These are phyloP conservation scores for Isurus oxyrinchus DNA, from an alignment of 2,113 vertebrate species.

Conservation along the genomic window DNA sequence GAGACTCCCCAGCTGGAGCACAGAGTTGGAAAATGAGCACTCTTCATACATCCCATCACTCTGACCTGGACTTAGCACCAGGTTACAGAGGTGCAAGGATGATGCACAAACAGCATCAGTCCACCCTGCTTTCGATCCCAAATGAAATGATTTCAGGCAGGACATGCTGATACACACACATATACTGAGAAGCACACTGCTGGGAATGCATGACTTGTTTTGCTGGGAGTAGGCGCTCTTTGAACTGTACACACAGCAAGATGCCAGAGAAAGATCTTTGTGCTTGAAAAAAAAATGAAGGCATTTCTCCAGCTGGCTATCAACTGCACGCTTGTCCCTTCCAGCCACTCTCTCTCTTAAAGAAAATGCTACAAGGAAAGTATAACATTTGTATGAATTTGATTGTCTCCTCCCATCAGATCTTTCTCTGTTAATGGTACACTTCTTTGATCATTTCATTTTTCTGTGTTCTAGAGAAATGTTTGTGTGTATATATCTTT, in stretches of 20 bases:
- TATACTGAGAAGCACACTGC: neutral
- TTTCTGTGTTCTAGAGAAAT: neutral
- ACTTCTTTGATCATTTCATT: neutral
- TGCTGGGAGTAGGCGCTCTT: neutral
- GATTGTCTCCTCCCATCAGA: neutral
- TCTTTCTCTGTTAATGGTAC: neutral
- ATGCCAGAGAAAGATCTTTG: neutral
- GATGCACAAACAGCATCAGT: neutral
- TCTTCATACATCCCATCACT: neutral
- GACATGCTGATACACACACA: neutral
- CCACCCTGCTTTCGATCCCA: neutral
- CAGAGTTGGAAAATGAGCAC: neutral
- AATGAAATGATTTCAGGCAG: neutral
- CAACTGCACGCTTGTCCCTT: neutral
- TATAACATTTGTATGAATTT: neutral
- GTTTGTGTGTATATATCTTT: neutral
- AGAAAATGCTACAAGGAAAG: neutral
- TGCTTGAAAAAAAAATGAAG: neutral
- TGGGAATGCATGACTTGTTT: neutral
- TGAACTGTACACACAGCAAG: neutral
- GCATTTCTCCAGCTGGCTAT: slow-evolving; percentile 5
- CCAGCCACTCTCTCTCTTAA: slow-evolving; percentile 9
- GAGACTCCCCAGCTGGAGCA: neutral
- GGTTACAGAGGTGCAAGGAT: neutral
- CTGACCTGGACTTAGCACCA: neutral